Evolutionary conservation across 2,113 vertebrate genomes (phyloP).

Genomic region (Salvator merianae): DNA sequence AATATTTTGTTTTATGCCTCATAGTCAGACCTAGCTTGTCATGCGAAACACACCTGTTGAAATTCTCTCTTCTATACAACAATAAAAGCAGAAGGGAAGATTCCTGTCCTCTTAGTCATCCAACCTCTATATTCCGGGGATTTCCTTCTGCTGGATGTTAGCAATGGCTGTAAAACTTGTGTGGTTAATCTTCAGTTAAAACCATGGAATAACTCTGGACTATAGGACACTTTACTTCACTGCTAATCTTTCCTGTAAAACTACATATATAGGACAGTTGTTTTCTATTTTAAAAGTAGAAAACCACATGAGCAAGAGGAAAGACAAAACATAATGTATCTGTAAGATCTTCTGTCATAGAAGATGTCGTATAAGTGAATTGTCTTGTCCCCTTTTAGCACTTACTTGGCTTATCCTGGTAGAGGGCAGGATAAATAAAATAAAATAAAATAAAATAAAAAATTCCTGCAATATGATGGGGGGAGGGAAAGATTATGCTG

Average conservation of each 20-base stretch:
- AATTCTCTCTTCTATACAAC: too few relatives aligned
- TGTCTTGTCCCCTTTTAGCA: slow-evolving; percentile 45
- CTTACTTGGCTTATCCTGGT: too few relatives aligned
- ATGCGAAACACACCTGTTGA: too few relatives aligned
- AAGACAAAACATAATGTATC: slow-evolving; percentile 34
- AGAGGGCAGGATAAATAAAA: too few relatives aligned
- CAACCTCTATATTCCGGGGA: not conserved
- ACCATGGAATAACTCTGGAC: not conserved
- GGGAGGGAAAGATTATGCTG: too few relatives aligned
- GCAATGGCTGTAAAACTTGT: slow-evolving; percentile 15
- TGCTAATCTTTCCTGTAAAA: slow-evolving; percentile 40
- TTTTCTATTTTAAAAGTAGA: slow-evolving; percentile 36
- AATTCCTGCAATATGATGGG: too few relatives aligned
- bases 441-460: too few relatives aligned
- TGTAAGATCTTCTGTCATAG: slow-evolving; percentile 15
- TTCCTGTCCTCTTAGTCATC: too few relatives aligned
- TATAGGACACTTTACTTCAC: slow-evolving; percentile 17
- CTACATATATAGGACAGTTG: slow-evolving; percentile 12
- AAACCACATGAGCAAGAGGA: slow-evolving; percentile 27
- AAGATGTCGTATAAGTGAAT: slow-evolving; percentile 50
- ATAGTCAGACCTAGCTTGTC: too few relatives aligned
- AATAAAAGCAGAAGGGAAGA: too few relatives aligned
- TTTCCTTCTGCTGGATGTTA: slow-evolving; percentile 30
- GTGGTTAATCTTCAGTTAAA: slow-evolving; percentile 40
- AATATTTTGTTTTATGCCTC: not conserved